Conservation (phyloP, 2,888 invertebrate genomes). For the Pelosia muscerda region DNA sequence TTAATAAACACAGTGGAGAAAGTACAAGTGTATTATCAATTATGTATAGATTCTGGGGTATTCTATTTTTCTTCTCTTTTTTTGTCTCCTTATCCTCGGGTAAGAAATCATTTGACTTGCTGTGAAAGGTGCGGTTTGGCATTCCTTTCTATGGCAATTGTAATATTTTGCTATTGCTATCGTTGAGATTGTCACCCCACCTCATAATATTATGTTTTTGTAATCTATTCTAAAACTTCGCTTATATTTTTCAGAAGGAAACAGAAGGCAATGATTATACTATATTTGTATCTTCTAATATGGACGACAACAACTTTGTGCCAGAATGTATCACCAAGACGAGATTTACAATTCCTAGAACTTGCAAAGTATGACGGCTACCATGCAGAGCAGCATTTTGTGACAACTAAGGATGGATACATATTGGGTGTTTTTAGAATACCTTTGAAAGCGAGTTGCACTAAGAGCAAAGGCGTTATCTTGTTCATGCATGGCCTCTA, state of each 20-base stretch:
- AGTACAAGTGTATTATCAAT: too few relatives aligned
- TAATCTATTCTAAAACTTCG: neutral
- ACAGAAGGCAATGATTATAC: constrained; percentile 23
- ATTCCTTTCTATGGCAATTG: too few relatives aligned
- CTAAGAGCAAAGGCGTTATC: constrained; percentile 33
- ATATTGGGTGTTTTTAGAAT: constrained; percentile 52
- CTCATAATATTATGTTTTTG: too few relatives aligned
- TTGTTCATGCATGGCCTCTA: constrained; percentile 54
- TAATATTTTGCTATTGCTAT: too few relatives aligned
- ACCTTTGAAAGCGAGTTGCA: constrained; percentile 32
- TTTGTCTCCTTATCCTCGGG: too few relatives aligned
- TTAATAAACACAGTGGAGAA: too few relatives aligned
- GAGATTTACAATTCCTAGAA: constrained; percentile 48
- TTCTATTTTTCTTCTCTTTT: too few relatives aligned
- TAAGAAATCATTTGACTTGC: too few relatives aligned
- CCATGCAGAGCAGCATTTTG: constrained; percentile 45
- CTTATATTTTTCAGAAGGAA: constrained; percentile 12
- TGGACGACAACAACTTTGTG: constrained; percentile 18
- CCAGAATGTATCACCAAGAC: constrained; percentile 28
- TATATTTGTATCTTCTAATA: constrained; percentile 19
- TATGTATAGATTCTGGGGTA: too few relatives aligned
- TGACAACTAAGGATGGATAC: constrained; percentile 58
- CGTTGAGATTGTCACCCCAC: too few relatives aligned
- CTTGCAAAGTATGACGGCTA: constrained; percentile 53
- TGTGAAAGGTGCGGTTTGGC: too few relatives aligned